Conservation (phyloP, 2,797 vertebrate species). For the Podarcis lilfordi region DNA sequence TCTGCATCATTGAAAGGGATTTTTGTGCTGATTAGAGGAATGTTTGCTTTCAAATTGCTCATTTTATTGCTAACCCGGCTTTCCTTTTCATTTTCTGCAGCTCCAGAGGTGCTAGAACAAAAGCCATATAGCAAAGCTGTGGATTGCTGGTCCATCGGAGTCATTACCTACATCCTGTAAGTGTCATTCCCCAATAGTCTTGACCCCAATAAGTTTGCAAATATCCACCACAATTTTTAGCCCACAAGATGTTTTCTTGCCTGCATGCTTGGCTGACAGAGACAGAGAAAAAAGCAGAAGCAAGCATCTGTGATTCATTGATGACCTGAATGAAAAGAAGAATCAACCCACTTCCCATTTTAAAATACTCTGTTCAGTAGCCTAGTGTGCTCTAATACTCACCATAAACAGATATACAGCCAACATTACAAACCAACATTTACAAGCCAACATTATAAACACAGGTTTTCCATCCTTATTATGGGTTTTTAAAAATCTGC, state of each 20-base stretch:
- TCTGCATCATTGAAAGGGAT: background rate
- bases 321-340: background rate
- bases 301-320: background rate
- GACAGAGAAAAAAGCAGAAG: background rate
- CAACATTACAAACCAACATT: background rate
- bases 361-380: background rate
- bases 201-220: background rate
- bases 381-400: background rate
- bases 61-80: background rate
- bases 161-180: constrained; percentile 97
- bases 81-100: constrained; percentile 70
- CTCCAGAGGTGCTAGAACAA: constrained; percentile 92
- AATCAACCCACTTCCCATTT: background rate
- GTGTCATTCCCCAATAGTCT: constrained; percentile 59
- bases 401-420: background rate
- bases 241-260: background rate
- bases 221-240: background rate
- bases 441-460: background rate
- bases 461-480: background rate
- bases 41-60: background rate
- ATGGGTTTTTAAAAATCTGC: background rate
- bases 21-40: background rate
- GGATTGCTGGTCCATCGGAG: constrained; percentile 98
- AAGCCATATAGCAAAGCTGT: constrained; percentile 96
- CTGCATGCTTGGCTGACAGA: background rate